Conservation (phyloP, 1,140 invertebrate species). For the Halyomorpha halys region DNA sequence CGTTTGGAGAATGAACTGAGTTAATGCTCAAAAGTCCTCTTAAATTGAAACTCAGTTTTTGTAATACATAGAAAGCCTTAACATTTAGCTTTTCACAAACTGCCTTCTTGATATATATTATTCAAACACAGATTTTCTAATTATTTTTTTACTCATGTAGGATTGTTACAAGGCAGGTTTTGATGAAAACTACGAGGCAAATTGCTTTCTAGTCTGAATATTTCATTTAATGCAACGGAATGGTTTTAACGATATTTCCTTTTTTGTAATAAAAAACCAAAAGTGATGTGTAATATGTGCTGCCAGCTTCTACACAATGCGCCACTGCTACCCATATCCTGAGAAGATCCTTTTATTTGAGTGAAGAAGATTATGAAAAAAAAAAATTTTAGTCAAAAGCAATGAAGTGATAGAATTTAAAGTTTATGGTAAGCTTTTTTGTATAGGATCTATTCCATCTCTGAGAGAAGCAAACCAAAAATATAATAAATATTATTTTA, state of each 20-base stretch:
- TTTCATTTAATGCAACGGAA: background rate
- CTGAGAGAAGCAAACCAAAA: background rate
- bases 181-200: background rate
- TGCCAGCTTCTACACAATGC: background rate
- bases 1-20: too few species aligned
- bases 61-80: slow-evolving; percentile 3
- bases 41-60: too few species aligned
- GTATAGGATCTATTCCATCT: slow-evolving; percentile 1
- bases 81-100: slow-evolving; percentile 12
- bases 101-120: slow-evolving; percentile 11
- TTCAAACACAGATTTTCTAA: slow-evolving; percentile 3
- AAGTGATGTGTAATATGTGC: background rate
- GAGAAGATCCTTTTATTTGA: background rate
- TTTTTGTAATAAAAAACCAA: background rate
- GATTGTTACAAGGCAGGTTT: background rate
- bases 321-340: background rate
- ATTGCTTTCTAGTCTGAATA: background rate
- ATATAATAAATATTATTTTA: too few species aligned
- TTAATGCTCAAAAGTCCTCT: too few species aligned
- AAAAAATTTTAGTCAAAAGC: too few species aligned
- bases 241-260: background rate
- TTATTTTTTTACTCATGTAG: slow-evolving; percentile 14
- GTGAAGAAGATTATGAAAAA: background rate
- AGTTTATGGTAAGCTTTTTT: background rate
- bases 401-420: too few species aligned